These are phyloP conservation scores for Darevskia nairensis DNA, from an alignment of 2,797 vertebrate genomes.

Conservation along the genomic window DNA sequence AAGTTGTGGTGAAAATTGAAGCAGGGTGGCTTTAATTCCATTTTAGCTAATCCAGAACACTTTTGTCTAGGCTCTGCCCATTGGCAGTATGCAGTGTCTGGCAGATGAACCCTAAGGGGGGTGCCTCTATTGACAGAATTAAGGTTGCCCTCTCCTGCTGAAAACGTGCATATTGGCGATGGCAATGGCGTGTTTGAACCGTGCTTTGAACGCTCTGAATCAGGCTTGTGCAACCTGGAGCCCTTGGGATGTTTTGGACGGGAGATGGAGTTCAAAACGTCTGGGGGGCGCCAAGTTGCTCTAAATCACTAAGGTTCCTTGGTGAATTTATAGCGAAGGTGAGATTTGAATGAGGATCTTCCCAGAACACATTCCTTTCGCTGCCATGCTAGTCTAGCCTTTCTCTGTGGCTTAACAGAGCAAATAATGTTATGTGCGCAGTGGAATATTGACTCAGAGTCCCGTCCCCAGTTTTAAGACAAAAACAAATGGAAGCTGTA, in stretches of 20 bases:
- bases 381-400: too few relatives aligned
- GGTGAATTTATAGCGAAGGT: too few relatives aligned
- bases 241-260: neutral
- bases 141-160: too few relatives aligned
- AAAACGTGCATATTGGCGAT: neutral
- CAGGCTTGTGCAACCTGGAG: neutral
- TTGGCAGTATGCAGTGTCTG: too few relatives aligned
- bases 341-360: neutral
- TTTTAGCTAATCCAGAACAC: too few relatives aligned
- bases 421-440: neutral
- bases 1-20: too few relatives aligned
- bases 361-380: neutral
- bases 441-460: neutral
- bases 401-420: neutral
- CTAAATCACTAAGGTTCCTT: neutral
- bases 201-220: neutral
- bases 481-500: conserved; percentile 52
- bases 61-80: too few relatives aligned
- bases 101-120: too few relatives aligned
- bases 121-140: too few relatives aligned
- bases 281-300: neutral
- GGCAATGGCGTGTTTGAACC: neutral
- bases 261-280: neutral
- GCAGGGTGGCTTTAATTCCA: too few relatives aligned
- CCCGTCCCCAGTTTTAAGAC: neutral